phyloP scores from a whole-genome alignment of 2,797 vertebrate genomes.

The Phrynocephalus vlangalii region DNA sequence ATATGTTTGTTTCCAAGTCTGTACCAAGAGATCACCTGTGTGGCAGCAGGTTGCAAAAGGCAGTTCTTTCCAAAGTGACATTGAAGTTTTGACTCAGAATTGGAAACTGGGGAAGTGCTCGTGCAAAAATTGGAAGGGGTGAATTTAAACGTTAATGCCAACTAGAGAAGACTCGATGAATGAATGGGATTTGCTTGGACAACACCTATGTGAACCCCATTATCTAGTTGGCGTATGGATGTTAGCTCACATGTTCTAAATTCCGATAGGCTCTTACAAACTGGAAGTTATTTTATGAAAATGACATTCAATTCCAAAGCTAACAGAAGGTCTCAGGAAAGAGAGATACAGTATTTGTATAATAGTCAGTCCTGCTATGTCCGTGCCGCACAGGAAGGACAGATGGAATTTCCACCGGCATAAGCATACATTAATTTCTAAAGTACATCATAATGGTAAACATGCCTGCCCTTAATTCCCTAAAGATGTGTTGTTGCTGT shows the following conservation, averaged over 20 bases:
- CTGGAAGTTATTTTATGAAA: background rate
- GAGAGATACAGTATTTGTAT: background rate
- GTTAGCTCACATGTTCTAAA: background rate
- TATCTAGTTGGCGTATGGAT: background rate
- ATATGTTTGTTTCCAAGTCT: background rate
- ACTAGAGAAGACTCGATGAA: no score
- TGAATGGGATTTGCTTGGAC: no score
- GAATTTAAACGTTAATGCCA: no score
- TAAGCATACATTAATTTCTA: slow-evolving; percentile 1
- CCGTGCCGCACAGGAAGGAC: background rate
- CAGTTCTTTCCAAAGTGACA: background rate
- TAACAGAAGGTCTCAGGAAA: background rate
- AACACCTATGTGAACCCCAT: no score
- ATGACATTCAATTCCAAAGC: background rate
- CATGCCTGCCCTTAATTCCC: background rate
- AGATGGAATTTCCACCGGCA: background rate
- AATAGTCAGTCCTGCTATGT: background rate
- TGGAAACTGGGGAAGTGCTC: background rate
- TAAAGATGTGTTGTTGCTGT: background rate
- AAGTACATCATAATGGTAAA: background rate
- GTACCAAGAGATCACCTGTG: background rate
- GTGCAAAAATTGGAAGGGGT: background rate
- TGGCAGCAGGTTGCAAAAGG: background rate
- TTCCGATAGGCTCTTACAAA: background rate
- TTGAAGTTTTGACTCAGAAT: background rate